Evolutionary conservation across 2,797 vertebrate species (phyloP).

Genomic region (Sebastes minor): DNA sequence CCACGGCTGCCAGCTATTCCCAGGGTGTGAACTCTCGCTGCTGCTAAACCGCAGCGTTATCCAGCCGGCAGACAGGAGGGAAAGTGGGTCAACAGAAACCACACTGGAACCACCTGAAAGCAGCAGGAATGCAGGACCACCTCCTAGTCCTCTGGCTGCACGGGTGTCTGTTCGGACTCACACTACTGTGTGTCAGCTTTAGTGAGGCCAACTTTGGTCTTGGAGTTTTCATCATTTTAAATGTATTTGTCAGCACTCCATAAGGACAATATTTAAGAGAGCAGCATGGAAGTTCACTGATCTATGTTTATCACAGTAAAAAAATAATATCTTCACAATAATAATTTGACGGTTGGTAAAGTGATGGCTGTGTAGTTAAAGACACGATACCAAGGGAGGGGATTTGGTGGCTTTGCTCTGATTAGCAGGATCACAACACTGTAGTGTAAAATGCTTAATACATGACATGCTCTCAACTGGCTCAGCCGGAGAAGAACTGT

Average conservation of each 20-base stretch:
- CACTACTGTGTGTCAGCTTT: neutral
- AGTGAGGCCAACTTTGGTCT: neutral
- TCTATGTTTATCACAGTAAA: neutral
- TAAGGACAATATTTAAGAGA: neutral
- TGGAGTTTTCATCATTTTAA: neutral
- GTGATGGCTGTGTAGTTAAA: neutral
- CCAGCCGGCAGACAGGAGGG: slow-evolving; percentile 49
- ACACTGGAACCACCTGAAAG: slow-evolving; percentile 75
- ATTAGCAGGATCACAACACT: neutral
- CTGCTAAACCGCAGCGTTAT: slow-evolving; percentile 58
- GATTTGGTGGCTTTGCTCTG: neutral
- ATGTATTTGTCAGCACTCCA: neutral
- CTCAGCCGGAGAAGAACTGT: neutral
- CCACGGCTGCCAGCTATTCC: slow-evolving; percentile 48
- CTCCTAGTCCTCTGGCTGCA: slow-evolving; percentile 20
- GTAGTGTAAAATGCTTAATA: neutral
- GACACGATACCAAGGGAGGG: neutral
- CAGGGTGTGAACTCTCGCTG: slow-evolving; percentile 66
- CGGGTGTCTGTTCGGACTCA: slow-evolving; percentile 8
- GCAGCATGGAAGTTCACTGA: neutral
- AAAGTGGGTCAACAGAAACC: slow-evolving; percentile 75
- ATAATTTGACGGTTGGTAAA: neutral
- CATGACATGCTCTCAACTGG: neutral
- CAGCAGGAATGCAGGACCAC: slow-evolving; percentile 40
- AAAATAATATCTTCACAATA: neutral